phyloP scores from a whole-genome alignment of 2,113 vertebrate genomes.

The Psammodynastes pulverulentus region DNA sequence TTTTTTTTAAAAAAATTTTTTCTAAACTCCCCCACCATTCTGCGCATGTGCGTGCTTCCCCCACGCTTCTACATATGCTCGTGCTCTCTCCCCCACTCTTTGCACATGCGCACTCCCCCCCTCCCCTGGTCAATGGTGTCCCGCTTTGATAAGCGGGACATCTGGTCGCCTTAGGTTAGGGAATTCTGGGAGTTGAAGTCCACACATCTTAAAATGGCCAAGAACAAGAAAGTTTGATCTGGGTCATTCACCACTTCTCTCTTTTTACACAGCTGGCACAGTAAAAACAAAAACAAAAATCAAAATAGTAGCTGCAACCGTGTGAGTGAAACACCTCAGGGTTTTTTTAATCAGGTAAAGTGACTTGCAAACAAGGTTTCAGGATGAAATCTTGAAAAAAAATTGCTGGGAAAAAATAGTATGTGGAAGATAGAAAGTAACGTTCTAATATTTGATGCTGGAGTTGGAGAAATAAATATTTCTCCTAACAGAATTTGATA shows the following conservation, averaged over 20 bases:
- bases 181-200: not conserved
- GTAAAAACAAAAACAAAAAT: not conserved
- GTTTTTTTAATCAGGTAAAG: not conserved
- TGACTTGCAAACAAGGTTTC: not conserved
- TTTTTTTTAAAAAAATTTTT: too few species aligned
- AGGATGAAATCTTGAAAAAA: not conserved
- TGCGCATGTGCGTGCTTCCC: too few species aligned
- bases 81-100: too few species aligned
- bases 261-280: too few species aligned
- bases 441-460: not conserved
- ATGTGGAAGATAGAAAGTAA: not conserved
- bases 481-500: not conserved
- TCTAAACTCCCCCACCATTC: too few species aligned
- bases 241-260: not conserved
- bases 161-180: too few species aligned
- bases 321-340: not conserved
- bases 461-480: not conserved
- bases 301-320: not conserved
- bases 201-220: not conserved
- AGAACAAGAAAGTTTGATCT: not conserved
- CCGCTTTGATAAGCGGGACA: too few species aligned
- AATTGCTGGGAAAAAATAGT: not conserved
- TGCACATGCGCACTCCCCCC: too few species aligned
- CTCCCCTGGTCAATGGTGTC: too few species aligned
- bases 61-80: too few species aligned